phyloP scores from a whole-genome alignment of 1,140 invertebrate genomes.

The Caenorhabditis brenneri region DNA sequence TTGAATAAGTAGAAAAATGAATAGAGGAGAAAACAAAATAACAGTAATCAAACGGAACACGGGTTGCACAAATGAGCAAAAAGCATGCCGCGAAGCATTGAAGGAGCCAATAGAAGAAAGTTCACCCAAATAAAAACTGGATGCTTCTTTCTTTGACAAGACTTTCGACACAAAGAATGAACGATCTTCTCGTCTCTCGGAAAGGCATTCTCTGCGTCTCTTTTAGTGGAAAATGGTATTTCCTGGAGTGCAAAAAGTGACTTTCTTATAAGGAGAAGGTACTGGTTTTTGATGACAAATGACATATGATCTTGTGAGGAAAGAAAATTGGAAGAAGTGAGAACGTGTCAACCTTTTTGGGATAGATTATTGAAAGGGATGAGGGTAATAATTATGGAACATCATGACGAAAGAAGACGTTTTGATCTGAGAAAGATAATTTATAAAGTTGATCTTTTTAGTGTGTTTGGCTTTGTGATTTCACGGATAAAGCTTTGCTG shows the following conservation, averaged over 20 bases:
- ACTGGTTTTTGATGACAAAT: neutral
- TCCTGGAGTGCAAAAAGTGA: neutral
- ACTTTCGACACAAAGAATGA: conserved; percentile 8
- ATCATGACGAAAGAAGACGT: no score
- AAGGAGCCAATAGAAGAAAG: conserved; percentile 7
- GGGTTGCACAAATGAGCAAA: neutral
- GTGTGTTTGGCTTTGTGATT: no score
- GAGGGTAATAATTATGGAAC: no score
- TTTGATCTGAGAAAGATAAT: no score
- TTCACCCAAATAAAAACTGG: conserved; percentile 30
- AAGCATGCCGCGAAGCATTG: no score
- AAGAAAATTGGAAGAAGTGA: no score
- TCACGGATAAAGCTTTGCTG: no score
- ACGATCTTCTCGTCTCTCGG: neutral
- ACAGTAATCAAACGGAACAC: neutral
- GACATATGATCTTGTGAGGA: neutral
- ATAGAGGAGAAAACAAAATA: neutral
- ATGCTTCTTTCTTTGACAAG: conserved; percentile 34
- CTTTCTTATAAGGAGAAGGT: neutral
- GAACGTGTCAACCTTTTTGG: no score
- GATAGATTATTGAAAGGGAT: no score
- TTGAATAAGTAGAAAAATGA: neutral
- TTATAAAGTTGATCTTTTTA: no score
- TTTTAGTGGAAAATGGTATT: neutral
- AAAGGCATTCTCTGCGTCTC: conserved; percentile 14